phyloP scores from a whole-genome alignment of 1,140 invertebrate species.

The Drosophila nigromelanica region DNA sequence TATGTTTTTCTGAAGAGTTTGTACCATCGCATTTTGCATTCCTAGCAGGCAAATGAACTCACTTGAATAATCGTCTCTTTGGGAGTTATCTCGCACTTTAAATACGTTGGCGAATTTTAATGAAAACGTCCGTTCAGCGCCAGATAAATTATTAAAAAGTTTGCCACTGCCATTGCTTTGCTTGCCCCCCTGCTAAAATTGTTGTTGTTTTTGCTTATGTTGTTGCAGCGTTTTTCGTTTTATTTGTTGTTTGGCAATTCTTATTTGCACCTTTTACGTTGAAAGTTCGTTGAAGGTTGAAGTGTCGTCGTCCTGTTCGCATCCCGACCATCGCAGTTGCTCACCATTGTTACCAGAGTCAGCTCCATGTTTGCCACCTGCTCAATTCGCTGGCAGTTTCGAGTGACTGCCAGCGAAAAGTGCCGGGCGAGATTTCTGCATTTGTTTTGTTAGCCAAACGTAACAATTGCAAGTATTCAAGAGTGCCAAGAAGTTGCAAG shows the following conservation, averaged over 20 bases:
- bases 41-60: conserved; percentile 77
- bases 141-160: conserved; percentile 82
- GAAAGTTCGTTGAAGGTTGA: conserved; percentile 35
- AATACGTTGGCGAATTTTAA: conserved; percentile 81
- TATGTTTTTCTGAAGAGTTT: background rate
- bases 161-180: conserved; percentile 58
- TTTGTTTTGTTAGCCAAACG: conserved; percentile 31
- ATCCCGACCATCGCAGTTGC: conserved; percentile 6
- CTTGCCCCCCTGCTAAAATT: conserved; percentile 20
- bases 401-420: conserved; percentile 32
- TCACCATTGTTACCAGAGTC: conserved; percentile 30
- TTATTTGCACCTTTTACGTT: conserved; percentile 52
- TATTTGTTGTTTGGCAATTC: conserved; percentile 39
- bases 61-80: conserved; percentile 79
- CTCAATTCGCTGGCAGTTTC: conserved; percentile 43
- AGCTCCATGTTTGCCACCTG: conserved; percentile 16
- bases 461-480: conserved; percentile 36
- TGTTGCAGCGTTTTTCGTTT: conserved; percentile 32
- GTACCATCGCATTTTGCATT: conserved; percentile 56
- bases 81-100: conserved; percentile 81
- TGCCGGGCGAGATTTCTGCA: conserved; percentile 27
- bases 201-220: conserved; percentile 24
- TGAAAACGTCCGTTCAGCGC: conserved; percentile 81
- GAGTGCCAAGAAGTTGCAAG: conserved; percentile 5
- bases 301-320: conserved; percentile 24